phyloP scores from a whole-genome alignment of 1,140 invertebrate species.

The Pomacea maculata region DNA sequence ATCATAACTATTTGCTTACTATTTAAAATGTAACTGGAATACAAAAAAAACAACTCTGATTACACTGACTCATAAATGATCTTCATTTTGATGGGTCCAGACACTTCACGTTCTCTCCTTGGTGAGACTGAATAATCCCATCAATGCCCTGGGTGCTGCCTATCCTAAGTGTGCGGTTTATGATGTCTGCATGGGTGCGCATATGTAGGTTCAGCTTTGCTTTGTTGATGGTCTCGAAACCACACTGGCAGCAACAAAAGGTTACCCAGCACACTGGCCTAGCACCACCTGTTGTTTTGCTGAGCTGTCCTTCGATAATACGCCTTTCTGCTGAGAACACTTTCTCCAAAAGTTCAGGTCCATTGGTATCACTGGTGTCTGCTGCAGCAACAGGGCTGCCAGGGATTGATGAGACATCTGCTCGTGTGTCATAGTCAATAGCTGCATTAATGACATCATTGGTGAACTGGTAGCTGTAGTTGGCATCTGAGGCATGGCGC shows the following conservation, averaged over 20 bases:
- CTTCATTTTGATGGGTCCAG: slow-evolving; percentile 2
- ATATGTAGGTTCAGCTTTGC: slow-evolving; percentile 60
- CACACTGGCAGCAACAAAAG: slow-evolving; percentile 64
- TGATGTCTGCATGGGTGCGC: slow-evolving; percentile 58
- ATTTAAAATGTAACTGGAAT: not conserved
- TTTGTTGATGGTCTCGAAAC: slow-evolving; percentile 64
- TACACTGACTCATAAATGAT: slow-evolving; percentile 18
- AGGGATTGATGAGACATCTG: slow-evolving; percentile 31
- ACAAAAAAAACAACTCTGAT: not conserved
- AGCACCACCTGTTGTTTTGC: slow-evolving; percentile 31
- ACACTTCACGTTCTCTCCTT: not conserved
- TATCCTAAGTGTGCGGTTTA: slow-evolving; percentile 55
- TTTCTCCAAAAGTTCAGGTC: slow-evolving; percentile 42
- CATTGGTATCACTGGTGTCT: slow-evolving; percentile 29
- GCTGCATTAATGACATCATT: slow-evolving; percentile 65
- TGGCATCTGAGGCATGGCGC: slow-evolving; percentile 62
- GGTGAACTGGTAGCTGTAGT: slow-evolving; percentile 63
- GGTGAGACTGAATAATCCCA: not conserved
- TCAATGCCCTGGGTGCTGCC: not conserved
- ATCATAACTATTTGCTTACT: no score
- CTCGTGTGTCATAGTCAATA: slow-evolving; percentile 60
- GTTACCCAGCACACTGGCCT: slow-evolving; percentile 57
- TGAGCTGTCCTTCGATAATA: slow-evolving; percentile 50
- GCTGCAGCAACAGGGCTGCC: slow-evolving; percentile 1
- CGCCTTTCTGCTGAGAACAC: slow-evolving; percentile 42